Percentiles rank a stretch among this genome's conserved stretches.
phyloP scores from a whole-genome alignment of 2,888 invertebrate genomes.

The Ophion ventricosus region DNA sequence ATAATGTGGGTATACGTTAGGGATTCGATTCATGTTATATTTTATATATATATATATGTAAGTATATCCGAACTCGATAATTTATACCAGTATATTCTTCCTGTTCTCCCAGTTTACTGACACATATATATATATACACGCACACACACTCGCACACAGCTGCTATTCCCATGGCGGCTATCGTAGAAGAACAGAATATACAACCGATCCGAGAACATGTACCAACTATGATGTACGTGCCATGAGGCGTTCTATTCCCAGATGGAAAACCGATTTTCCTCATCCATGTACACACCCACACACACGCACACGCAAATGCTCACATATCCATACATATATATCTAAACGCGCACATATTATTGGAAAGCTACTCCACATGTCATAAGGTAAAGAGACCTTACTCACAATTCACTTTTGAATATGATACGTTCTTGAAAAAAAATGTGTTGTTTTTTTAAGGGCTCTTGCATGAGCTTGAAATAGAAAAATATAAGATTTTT shows the following conservation, averaged over 20 bases:
- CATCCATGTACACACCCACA: not conserved
- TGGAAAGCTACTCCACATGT: not conserved
- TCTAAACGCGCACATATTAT: not conserved
- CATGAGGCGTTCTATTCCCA: conserved; percentile 39
- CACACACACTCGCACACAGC: not conserved
- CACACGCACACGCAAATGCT: not conserved
- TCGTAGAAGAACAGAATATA: conserved; percentile 33
- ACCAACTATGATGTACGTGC: conserved; percentile 24
- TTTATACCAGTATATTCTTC: conserved; percentile 41
- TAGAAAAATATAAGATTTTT: not conserved
- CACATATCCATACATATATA: too few relatives aligned
- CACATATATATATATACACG: not conserved
- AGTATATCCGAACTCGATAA: conserved; percentile 24
- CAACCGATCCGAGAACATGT: conserved; percentile 26
- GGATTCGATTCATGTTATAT: conserved; percentile 23
- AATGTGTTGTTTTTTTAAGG: not conserved
- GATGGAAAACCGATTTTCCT: conserved; percentile 17
- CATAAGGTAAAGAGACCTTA: not conserved
- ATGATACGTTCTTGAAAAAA: not conserved
- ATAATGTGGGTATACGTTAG: conserved; percentile 7
- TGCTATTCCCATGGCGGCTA: conserved; percentile 22
- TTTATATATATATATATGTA: conserved; percentile 3
- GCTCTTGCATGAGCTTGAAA: not conserved
- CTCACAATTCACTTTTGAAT: not conserved
- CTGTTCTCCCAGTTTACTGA: not conserved